phyloP scores from a whole-genome alignment of 2,797 vertebrate species.

The Lophotriccus pileatus region DNA sequence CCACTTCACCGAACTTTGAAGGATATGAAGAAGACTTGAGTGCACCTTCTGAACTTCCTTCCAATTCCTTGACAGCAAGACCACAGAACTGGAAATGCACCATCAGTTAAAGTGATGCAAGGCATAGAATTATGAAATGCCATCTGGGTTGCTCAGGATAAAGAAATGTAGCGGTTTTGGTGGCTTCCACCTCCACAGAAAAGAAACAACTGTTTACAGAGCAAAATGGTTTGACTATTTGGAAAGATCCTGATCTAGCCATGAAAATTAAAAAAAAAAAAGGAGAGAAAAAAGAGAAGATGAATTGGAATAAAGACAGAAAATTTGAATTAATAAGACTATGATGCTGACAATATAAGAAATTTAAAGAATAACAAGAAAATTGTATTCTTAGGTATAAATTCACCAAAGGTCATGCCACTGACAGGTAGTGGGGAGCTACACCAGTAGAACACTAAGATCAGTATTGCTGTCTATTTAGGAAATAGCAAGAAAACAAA shows the following conservation, averaged over 20 bases:
- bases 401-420: not conserved
- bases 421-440: not conserved
- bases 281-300: not conserved
- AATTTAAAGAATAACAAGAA: not conserved
- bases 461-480: not conserved
- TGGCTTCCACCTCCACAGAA: constrained; percentile 7
- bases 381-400: not conserved
- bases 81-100: not conserved
- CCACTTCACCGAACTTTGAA: not conserved
- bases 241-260: not conserved
- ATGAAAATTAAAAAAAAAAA: not conserved
- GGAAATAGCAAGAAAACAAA: not conserved
- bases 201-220: not conserved
- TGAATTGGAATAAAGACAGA: not conserved
- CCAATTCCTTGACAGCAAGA: not conserved
- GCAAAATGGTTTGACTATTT: not conserved
- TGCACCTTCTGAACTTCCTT: not conserved
- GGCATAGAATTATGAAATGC: not conserved
- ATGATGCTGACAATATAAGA: not conserved
- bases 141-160: not conserved
- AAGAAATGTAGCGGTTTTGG: not conserved
- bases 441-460: not conserved
- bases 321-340: not conserved
- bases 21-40: not conserved
- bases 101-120: not conserved